phyloP scores from a whole-genome alignment of 2,797 vertebrate species.

The Saxicola maurus region DNA sequence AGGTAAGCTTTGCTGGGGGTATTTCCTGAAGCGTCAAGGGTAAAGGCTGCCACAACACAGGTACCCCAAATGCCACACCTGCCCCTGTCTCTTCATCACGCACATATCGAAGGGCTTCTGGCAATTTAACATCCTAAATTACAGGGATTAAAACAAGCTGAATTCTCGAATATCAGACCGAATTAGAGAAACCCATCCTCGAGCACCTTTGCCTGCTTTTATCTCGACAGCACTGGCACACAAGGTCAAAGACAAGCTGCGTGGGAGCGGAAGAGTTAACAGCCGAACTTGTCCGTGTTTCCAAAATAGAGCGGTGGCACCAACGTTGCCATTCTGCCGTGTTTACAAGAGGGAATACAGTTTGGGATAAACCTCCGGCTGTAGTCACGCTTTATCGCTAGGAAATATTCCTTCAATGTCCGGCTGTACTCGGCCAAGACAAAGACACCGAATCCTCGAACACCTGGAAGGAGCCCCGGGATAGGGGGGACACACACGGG shows the following conservation, averaged over 20 bases:
- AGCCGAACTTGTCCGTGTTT: neutral
- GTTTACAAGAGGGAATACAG: neutral
- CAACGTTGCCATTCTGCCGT: neutral
- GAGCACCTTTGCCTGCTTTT: neutral
- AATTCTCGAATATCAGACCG: neutral
- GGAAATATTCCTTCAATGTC: neutral
- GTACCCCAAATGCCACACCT: neutral
- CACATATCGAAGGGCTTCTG: neutral
- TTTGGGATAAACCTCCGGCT: neutral
- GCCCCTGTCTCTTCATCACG: neutral
- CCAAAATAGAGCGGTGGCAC: slow-evolving; percentile 6
- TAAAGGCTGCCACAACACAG: neutral
- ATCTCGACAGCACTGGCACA: neutral
- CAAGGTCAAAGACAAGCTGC: neutral
- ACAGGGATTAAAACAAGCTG: neutral
- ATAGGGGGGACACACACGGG: neutral
- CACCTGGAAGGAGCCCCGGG: neutral
- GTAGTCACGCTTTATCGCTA: neutral
- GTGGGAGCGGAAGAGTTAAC: neutral
- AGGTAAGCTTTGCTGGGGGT: neutral
- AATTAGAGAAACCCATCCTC: neutral
- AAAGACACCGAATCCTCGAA: neutral
- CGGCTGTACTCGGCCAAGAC: neutral
- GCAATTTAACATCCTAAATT: neutral
- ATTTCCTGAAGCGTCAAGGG: neutral